These are phyloP conservation scores for Yponomeuta sedellus DNA, from an alignment of 2,888 invertebrate species.

Conservation along the genomic window DNA sequence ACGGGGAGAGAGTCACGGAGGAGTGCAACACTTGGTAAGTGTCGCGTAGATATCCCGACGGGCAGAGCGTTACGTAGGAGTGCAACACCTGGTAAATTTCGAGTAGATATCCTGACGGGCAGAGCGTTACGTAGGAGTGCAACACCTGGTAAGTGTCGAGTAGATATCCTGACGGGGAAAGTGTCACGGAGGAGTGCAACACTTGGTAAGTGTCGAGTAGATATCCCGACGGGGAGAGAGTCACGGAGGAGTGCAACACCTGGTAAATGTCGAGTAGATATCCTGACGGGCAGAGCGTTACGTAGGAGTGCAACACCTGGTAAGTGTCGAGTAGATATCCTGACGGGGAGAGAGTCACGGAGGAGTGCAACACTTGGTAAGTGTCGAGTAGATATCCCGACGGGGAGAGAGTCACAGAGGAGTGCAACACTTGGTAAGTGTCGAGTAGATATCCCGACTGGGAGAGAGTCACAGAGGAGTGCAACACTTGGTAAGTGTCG, in stretches of 20 bases:
- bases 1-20: constrained; percentile 84
- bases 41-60: too few relatives aligned
- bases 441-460: constrained; percentile 89
- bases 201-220: constrained; percentile 89
- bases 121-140: too few relatives aligned
- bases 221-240: constrained; percentile 84
- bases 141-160: too few relatives aligned
- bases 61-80: too few relatives aligned
- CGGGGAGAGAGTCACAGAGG: constrained; percentile 84
- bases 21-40: constrained; percentile 89
- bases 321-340: too few relatives aligned
- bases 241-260: constrained; percentile 89
- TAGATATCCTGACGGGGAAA: constrained; percentile 85
- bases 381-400: constrained; percentile 88
- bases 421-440: constrained; percentile 90
- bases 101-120: too few relatives aligned
- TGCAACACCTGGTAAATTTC: too few relatives aligned
- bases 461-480: constrained; percentile 85
- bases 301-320: too few relatives aligned
- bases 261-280: constrained; percentile 80
- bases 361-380: too few relatives aligned
- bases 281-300: too few relatives aligned
- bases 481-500: constrained; percentile 83
- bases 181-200: constrained; percentile 89
- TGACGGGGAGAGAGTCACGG: too few relatives aligned